A percentile compares a stretch with the other conserved stretches of the same genome.
These are phyloP conservation scores for Allolobophora icterica DNA, from an alignment of 2,888 invertebrate genomes.

Conservation along the genomic window DNA sequence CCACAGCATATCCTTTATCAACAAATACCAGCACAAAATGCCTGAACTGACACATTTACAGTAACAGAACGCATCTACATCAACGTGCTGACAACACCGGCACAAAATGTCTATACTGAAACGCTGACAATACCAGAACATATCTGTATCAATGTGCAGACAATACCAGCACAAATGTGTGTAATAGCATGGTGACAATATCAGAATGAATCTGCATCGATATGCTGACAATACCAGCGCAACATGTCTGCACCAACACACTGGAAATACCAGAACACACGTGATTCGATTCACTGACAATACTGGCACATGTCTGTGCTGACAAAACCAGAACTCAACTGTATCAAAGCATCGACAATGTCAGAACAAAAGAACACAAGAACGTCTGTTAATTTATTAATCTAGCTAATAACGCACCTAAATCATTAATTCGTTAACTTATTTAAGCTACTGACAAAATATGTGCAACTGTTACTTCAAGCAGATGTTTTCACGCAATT, in stretches of 20 bases:
- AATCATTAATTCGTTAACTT: not conserved
- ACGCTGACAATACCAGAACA: not conserved
- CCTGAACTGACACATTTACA: too few species aligned
- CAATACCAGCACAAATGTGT: too few species aligned
- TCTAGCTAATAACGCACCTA: not conserved
- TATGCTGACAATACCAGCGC: not conserved
- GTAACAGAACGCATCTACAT: too few species aligned
- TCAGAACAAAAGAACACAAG: not conserved
- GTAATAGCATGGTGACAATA: not conserved
- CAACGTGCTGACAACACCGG: not conserved
- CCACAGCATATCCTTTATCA: not conserved
- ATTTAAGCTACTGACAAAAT: not conserved
- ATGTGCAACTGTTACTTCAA: conserved; percentile 1
- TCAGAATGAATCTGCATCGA: not conserved
- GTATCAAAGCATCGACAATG: too few species aligned
- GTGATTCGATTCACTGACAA: not conserved
- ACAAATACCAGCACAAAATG: not conserved
- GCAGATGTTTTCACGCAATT: not conserved
- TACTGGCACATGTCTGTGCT: too few species aligned
- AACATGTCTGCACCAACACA: too few species aligned
- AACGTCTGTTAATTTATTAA: not conserved
- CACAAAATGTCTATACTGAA: not conserved
- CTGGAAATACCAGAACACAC: not conserved
- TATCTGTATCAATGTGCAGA: not conserved
- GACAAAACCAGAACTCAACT: too few species aligned